Conservation (phyloP, 2,888 invertebrate genomes). For the Chromoteleia sp. region DNA sequence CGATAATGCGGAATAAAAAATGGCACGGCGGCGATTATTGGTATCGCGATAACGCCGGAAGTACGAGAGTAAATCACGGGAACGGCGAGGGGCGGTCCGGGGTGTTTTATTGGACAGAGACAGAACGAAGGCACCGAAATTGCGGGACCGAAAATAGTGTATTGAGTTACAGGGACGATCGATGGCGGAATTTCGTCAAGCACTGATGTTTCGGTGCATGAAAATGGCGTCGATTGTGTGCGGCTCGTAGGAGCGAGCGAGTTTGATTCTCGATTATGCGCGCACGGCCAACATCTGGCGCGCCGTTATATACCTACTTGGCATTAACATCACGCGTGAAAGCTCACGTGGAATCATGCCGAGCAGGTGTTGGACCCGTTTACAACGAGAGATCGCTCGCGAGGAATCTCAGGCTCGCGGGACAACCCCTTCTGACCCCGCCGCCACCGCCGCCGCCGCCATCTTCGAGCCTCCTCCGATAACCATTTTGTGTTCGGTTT, state of each 20-base stretch:
- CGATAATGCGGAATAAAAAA: conserved; percentile 23
- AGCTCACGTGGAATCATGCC: conserved; percentile 75
- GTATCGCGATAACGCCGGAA: conserved; percentile 65
- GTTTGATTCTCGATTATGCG: conserved; percentile 74
- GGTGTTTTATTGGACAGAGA: conserved; percentile 17
- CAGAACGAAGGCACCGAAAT: not conserved
- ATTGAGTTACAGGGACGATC: conserved; percentile 20
- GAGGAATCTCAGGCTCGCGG: conserved; percentile 60
- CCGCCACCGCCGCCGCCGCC: conserved; percentile 14
- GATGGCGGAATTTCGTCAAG: conserved; percentile 42
- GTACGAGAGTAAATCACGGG: conserved; percentile 72
- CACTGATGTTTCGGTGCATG: conserved; percentile 3
- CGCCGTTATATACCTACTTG: conserved; percentile 67
- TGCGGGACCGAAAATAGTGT: not conserved
- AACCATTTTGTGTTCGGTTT: conserved; percentile 16
- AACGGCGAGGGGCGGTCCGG: conserved; percentile 38
- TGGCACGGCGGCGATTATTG: conserved; percentile 14
- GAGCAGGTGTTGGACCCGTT: conserved; percentile 73
- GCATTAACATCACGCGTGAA: conserved; percentile 72
- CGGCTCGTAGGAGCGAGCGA: conserved; percentile 54
- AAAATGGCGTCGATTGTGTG: conserved; percentile 48
- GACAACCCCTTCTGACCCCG: conserved; percentile 30
- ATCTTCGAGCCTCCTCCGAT: conserved; percentile 12
- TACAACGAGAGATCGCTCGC: conserved; percentile 66
- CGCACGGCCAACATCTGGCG: conserved; percentile 74